A percentile compares a stretch with the other conserved stretches of the same genome.
These are phyloP conservation scores for Polymixis lichenea DNA, from an alignment of 2,888 invertebrate genomes.

Conservation along the genomic window DNA sequence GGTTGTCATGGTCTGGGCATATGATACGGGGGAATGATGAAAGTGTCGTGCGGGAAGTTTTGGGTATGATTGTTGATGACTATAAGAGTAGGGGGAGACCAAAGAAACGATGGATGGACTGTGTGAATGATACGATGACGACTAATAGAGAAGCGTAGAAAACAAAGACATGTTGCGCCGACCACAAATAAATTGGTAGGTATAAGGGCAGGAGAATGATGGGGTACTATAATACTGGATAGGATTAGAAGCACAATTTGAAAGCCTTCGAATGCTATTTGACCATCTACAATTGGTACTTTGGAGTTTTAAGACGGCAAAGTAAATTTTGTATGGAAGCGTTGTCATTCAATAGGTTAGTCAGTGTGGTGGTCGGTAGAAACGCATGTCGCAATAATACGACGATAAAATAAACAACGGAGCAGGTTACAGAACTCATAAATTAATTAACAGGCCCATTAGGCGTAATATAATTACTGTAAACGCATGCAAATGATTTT, in stretches of 20 bases:
- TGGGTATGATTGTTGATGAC: no score
- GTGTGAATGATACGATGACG: no score
- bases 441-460: constrained; percentile 61
- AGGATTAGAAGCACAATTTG: not conserved
- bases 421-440: constrained; percentile 45
- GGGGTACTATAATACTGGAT: not conserved
- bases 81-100: no score
- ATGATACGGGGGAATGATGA: no score
- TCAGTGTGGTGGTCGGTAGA: not conserved
- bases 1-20: no score
- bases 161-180: no score
- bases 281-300: not conserved
- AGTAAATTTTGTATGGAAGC: not conserved
- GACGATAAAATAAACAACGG: constrained; percentile 46
- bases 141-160: no score
- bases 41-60: no score
- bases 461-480: constrained; percentile 49
- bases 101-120: no score
- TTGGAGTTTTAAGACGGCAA: not conserved
- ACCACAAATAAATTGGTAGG: no score
- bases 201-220: not conserved
- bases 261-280: not conserved
- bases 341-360: no score
- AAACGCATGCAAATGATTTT: constrained; percentile 60
- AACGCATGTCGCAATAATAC: constrained; percentile 24